Evolutionary conservation across 2,113 vertebrate genomes (phyloP), one percentile per base, ranked within the genome.

Genomic region (Ictalurus furcatus): DNA sequence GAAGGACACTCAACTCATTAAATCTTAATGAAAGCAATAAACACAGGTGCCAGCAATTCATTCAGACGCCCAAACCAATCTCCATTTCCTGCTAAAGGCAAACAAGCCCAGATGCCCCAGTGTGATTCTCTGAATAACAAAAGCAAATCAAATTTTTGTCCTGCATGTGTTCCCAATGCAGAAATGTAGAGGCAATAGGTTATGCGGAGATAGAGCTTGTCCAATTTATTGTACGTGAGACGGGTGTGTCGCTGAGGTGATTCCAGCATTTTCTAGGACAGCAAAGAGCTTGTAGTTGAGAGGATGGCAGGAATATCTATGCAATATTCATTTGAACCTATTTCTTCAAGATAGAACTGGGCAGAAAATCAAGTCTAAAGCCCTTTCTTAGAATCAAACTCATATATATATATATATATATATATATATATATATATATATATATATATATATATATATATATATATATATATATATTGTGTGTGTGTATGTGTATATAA

Each of bases 21-120:
- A 96, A 96, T 95, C 95, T 96, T 96, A 96, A 96, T 96, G 95
- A 96, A 96, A 95, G 95, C 96, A 95, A 96, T 95, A 96, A 96
- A 96, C 93, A 95, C 94, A 94, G 90, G 94, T 92, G 93, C 95
- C 95, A 95, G 95, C 92, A 92, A 96, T 96, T 96, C 95, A 96
- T 96, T 96, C 95, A 94, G 95, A 95, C 93, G 94, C 95, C 94
- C 94, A 95, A 96, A 95, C 95, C 96, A 96, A 96, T 96, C 95
- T 96, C 94, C 95, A 95, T 94, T 95, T 92, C 94, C 93, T 61
- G 93, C 94, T 91, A 82, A 96, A 96, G 93, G 94, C 96, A 96
- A 96, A 96, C 96, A 96, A 95, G 94, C 93, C 94, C 84, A 92
- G 92, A 94, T 94, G 94, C 95, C 95, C 94, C 94, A 85, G 93